A percentile compares a stretch with the other conserved stretches of the same genome.
Evolutionary conservation across 2,888 invertebrate species (phyloP).

Genomic region (Leucania comma): DNA sequence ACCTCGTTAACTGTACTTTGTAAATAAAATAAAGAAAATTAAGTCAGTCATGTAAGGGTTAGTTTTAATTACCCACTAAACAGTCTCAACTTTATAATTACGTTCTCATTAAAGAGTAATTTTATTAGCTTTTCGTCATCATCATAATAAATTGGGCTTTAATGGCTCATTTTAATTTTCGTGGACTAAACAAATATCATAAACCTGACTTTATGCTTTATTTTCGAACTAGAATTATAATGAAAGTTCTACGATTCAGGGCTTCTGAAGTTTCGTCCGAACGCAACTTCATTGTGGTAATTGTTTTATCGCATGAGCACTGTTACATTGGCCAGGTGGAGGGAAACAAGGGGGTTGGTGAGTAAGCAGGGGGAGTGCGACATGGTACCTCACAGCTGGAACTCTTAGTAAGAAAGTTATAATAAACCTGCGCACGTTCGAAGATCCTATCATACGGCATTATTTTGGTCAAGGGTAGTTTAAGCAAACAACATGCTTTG

Average conservation of each 20-base stretch:
- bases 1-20: slow-evolving; percentile 32
- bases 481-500: slow-evolving; percentile 78
- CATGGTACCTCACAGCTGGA: slow-evolving; percentile 79
- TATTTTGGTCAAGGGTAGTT: slow-evolving; percentile 88
- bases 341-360: slow-evolving; percentile 39
- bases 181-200: slow-evolving; percentile 26
- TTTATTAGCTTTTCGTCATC: slow-evolving; percentile 40
- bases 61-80: slow-evolving; percentile 42
- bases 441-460: slow-evolving; percentile 86
- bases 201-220: slow-evolving; percentile 35
- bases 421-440: slow-evolving; percentile 83
- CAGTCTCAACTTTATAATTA: slow-evolving; percentile 24
- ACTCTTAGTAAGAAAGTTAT: slow-evolving; percentile 82
- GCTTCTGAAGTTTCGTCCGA: slow-evolving; percentile 76
- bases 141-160: slow-evolving; percentile 41
- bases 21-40: slow-evolving; percentile 20
- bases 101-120: slow-evolving; percentile 40
- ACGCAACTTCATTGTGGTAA: slow-evolving; percentile 85
- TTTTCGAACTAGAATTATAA: slow-evolving; percentile 54
- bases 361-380: slow-evolving; percentile 58
- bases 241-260: slow-evolving; percentile 71
- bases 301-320: slow-evolving; percentile 90
- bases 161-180: slow-evolving; percentile 28
- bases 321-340: slow-evolving; percentile 77
- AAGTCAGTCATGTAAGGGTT: slow-evolving; percentile 44